phyloP scores from a whole-genome alignment of 2,797 vertebrate species.

The Synanceia verrucosa region DNA sequence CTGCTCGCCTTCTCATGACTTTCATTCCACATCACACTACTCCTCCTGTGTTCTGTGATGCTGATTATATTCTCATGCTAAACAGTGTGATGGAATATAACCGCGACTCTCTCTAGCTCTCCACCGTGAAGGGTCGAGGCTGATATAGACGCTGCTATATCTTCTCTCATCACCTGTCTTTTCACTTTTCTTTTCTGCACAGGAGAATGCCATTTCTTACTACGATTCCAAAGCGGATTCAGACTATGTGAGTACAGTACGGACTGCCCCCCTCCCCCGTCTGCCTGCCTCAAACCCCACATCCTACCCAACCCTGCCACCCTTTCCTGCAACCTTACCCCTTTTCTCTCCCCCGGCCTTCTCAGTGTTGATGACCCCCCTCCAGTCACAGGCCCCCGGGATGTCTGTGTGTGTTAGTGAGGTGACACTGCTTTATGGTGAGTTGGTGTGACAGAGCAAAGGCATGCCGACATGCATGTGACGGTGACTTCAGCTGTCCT shows the following conservation, averaged over 20 bases:
- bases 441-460: constrained; percentile 64
- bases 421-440: constrained; percentile 64
- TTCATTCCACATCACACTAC: constrained; percentile 79
- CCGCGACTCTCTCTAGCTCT: constrained; percentile 69
- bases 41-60: constrained; percentile 80
- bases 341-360: constrained; percentile 12
- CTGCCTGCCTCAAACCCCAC: constrained; percentile 52
- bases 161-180: constrained; percentile 77
- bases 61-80: constrained; percentile 84
- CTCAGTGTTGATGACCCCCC: constrained; percentile 50
- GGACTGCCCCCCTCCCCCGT: constrained; percentile 45
- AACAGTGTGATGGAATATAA: constrained; percentile 81
- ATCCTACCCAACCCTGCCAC: constrained; percentile 32
- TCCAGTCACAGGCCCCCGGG: constrained; percentile 45
- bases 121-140: constrained; percentile 57
- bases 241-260: constrained; percentile 90
- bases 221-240: constrained; percentile 97
- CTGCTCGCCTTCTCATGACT: constrained; percentile 55
- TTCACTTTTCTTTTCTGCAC: constrained; percentile 78
- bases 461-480: constrained; percentile 68
- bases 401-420: constrained; percentile 73
- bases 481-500: constrained; percentile 63
- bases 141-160: constrained; percentile 74
- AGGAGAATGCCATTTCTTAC: constrained; percentile 96
- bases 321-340: constrained; percentile 58